Conservation (phyloP, 1,140 invertebrate species). For the Bursaphelenchus mucronatus region DNA sequence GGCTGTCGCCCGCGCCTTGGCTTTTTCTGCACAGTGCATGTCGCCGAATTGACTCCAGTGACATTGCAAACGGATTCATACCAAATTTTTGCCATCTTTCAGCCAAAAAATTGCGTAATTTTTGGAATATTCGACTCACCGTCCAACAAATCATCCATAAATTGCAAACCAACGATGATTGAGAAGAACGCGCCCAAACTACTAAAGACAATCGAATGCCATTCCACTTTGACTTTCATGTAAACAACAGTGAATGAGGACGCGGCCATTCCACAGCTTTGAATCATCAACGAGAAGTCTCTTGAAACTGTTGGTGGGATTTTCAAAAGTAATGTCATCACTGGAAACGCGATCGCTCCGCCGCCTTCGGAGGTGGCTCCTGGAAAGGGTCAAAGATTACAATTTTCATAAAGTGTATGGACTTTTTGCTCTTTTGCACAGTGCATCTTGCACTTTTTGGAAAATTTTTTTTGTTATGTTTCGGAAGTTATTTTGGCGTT, state of each 20-base stretch:
- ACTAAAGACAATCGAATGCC: constrained; percentile 46
- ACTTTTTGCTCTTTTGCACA: too few species aligned
- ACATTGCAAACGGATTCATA: too few species aligned
- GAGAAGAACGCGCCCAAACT: constrained; percentile 45
- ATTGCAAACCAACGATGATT: constrained; percentile 48
- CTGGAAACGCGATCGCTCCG: constrained; percentile 50
- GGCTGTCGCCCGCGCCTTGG: too few species aligned
- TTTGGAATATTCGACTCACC: constrained; percentile 7
- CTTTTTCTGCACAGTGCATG: too few species aligned
- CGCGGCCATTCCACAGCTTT: constrained; percentile 51
- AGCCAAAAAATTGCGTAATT: background rate
- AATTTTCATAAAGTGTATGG: too few species aligned
- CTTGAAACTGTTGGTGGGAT: constrained; percentile 46
- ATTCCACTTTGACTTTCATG: constrained; percentile 51
- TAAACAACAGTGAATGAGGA: constrained; percentile 48
- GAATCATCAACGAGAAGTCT: constrained; percentile 58
- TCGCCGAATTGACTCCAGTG: too few species aligned
- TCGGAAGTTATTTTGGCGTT: too few species aligned
- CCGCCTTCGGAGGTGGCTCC: constrained; percentile 25
- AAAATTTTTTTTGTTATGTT: too few species aligned
- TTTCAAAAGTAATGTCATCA: constrained; percentile 54
- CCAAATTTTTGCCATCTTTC: background rate
- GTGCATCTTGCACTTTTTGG: too few species aligned
- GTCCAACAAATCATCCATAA: constrained; percentile 30
- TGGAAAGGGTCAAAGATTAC: background rate